A percentile compares a stretch with the other conserved stretches of the same genome.
Conservation (phyloP, 2,797 vertebrate species). For the Acanthopagrus latus region DNA sequence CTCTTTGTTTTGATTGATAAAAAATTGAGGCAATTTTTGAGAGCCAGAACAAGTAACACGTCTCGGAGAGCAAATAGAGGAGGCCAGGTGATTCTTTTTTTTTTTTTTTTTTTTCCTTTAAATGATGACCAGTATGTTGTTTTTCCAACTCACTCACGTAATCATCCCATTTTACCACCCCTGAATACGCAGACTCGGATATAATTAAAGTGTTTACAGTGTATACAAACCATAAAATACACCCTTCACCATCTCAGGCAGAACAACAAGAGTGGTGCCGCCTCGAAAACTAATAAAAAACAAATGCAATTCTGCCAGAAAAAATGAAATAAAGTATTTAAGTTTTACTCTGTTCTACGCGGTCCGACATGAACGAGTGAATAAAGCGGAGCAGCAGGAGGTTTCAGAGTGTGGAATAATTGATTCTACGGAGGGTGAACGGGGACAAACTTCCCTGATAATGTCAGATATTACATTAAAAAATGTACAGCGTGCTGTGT, state of each 20-base stretch:
- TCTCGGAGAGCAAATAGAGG: slow-evolving; percentile 74
- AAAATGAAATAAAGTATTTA: slow-evolving; percentile 53
- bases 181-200: slow-evolving; percentile 66
- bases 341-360: slow-evolving; percentile 15
- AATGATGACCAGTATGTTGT: slow-evolving; percentile 83
- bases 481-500: neutral
- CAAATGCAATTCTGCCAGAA: slow-evolving; percentile 56
- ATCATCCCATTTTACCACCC: slow-evolving; percentile 82
- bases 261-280: slow-evolving; percentile 52
- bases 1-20: slow-evolving; percentile 87
- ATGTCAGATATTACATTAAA: neutral
- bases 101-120: slow-evolving; percentile 45
- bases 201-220: slow-evolving; percentile 80
- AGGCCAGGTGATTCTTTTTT: slow-evolving; percentile 61
- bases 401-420: neutral
- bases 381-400: neutral
- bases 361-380: neutral
- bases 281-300: slow-evolving; percentile 65
- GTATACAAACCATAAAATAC: slow-evolving; percentile 56
- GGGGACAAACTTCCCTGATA: neutral
- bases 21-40: slow-evolving; percentile 88
- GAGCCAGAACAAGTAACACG: slow-evolving; percentile 73
- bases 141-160: slow-evolving; percentile 78
- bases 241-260: slow-evolving; percentile 63
- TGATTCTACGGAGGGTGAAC: neutral